Percentiles rank a stretch among this genome's conserved stretches.
Evolutionary conservation across 2,113 vertebrate species (phyloP).

Genomic region (Arothron firmamentum): DNA sequence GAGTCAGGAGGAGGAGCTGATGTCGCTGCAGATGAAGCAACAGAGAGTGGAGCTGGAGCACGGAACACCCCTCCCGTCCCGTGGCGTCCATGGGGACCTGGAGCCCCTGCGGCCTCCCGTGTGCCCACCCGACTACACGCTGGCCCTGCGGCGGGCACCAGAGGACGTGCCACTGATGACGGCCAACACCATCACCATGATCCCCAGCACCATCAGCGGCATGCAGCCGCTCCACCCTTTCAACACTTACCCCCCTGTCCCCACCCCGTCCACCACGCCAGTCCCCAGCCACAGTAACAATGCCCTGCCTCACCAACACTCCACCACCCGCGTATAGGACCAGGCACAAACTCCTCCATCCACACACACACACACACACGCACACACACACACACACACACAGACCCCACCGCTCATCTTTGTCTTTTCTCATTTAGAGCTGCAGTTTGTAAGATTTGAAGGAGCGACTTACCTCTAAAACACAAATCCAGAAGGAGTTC

Average conservation of each 20-base stretch:
- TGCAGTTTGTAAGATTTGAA: constrained; percentile 63
- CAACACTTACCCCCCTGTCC: constrained; percentile 91
- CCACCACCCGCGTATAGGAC: constrained; percentile 80
- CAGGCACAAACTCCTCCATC: constrained; percentile 63
- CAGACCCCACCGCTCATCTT: constrained; percentile 36
- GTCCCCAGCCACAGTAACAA: constrained; percentile 94
- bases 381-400: constrained; percentile 45
- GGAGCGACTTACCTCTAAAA: background rate
- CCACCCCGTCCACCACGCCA: constrained; percentile 88
- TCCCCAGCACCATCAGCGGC: constrained; percentile 97
- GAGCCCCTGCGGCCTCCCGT: constrained; percentile 81
- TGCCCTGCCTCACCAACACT: constrained; percentile 90
- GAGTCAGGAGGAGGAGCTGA: constrained; percentile 97
- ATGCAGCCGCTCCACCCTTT: constrained; percentile 97
- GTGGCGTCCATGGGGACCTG: constrained; percentile 69
- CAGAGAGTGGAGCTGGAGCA: constrained; percentile 87
- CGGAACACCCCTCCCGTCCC: constrained; percentile 77
- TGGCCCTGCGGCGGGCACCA: constrained; percentile 95
- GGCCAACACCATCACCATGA: constrained; percentile 96
- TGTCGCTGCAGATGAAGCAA: constrained; percentile 99
- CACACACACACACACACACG: constrained; percentile 43
- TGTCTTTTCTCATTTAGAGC: constrained; percentile 66
- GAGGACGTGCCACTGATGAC: constrained; percentile 98
- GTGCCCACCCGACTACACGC: constrained; percentile 96
- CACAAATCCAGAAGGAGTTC: constrained; percentile 34